Evolutionary conservation across 2,888 invertebrate genomes (phyloP), one percentile per base, ranked within the genome.

Genomic region (Ichneumon xanthorius): DNA sequence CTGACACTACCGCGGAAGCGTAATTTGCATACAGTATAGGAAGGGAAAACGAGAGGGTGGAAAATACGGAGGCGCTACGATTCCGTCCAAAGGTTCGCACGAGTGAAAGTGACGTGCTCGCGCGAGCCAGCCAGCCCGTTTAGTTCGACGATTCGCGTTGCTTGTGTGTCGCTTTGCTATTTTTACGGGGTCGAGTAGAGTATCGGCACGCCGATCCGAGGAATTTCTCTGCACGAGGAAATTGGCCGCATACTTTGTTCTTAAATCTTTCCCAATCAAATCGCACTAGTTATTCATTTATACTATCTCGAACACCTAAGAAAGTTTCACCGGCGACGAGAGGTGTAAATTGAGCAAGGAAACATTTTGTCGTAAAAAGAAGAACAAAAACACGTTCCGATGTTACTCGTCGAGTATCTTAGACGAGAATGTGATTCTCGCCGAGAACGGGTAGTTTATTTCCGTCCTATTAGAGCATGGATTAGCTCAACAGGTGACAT

Each of bases 71-170:
- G 72, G 67, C 67, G 33, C 77, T 80, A 78, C 84, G 72, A 84
- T 67, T 78, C 77, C 73, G 77, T 71, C 19, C 53, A 68, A 80
- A 80, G 67, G 67, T 87, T 85, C 87, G 82, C 86, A 86, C 85
- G 86, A 83, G 88, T 88, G 88, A 88, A 88, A 88, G 88, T 88
- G 81, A 86, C 82, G 80, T 55, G 50, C 65, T 79, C 71, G 73
- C 79, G 61, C 78, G 73, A 33, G 71, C 53, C 40, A 55, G 19
- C 19, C 55, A 58, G 68, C 75, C 53, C 71, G 72, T 82, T 78
- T 86, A 87, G 84, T 84, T 81, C 75, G 72, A 79, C 82, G 80
- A 79, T 83, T 79, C 61, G n/a, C 80, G 40, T 76, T 82, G 80
- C 84, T 82, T 70, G 79, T 76, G 67, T 87, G 55, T 78, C 73